phyloP scores from a whole-genome alignment of 2,888 invertebrate species.

The Rotaria magnacalcarata region DNA sequence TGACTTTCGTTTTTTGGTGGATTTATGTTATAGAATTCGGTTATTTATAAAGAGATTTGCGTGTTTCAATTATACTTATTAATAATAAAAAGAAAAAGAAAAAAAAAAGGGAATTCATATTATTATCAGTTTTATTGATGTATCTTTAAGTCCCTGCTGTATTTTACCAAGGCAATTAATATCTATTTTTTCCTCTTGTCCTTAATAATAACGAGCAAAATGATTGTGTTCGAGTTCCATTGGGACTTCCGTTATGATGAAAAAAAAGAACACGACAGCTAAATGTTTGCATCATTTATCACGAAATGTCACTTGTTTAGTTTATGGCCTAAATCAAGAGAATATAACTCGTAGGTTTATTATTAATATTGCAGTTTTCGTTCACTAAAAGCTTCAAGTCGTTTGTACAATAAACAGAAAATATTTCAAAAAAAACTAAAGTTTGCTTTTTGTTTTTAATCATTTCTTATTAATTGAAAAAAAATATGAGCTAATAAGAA shows the following conservation, averaged over 20 bases:
- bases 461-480: no score
- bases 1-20: neutral
- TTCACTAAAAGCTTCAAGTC: neutral
- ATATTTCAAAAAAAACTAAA: no score
- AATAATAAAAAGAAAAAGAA: no score
- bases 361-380: neutral
- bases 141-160: neutral
- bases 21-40: neutral
- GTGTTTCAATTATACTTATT: no score
- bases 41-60: no score
- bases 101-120: no score
- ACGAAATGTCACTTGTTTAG: neutral
- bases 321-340: neutral
- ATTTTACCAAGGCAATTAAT: neutral
- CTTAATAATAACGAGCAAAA: neutral
- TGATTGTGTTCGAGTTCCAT: neutral
- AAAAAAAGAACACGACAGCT: neutral
- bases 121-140: no score
- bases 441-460: no score
- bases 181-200: neutral
- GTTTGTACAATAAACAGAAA: neutral
- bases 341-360: neutral
- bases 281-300: slow-evolving; percentile 12
- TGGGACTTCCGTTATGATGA: neutral
- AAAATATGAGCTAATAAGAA: no score